phyloP scores from a whole-genome alignment of 2,113 vertebrate species.

The Melospiza georgiana region DNA sequence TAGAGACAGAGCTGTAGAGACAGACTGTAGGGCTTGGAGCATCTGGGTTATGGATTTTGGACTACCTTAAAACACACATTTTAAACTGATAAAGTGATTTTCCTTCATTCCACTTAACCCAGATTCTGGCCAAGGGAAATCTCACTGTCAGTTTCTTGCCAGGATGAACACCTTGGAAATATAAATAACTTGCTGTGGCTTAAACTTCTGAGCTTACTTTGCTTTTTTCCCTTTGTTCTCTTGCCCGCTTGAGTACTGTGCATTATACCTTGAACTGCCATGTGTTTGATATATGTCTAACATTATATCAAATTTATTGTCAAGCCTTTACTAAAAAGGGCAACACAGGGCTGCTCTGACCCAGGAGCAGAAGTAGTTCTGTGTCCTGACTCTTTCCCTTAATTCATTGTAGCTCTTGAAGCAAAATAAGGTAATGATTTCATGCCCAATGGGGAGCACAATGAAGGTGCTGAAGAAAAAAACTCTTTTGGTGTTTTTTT shows the following conservation, averaged over 20 bases:
- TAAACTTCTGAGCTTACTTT: background rate
- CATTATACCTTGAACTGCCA: background rate
- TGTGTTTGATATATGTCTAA: background rate
- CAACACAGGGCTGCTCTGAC: background rate
- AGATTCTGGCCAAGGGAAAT: background rate
- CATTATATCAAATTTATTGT: background rate
- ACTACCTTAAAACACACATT: background rate
- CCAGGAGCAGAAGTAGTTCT: background rate
- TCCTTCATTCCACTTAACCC: background rate
- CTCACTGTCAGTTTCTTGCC: background rate
- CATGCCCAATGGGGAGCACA: background rate
- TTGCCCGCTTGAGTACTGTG: background rate
- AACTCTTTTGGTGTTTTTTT: background rate
- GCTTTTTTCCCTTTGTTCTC: background rate
- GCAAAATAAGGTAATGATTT: background rate
- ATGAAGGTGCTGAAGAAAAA: background rate
- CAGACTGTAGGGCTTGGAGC: background rate
- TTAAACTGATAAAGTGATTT: background rate
- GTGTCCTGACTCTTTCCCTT: background rate
- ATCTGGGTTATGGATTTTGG: background rate
- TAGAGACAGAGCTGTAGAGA: background rate
- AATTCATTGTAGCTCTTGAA: background rate
- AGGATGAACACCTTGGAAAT: background rate
- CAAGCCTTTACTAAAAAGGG: background rate
- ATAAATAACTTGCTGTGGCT: background rate